Evolutionary conservation across 2,888 invertebrate species (phyloP), one percentile per base, ranked within the genome.

Genomic region (Lochmaea capreae): DNA sequence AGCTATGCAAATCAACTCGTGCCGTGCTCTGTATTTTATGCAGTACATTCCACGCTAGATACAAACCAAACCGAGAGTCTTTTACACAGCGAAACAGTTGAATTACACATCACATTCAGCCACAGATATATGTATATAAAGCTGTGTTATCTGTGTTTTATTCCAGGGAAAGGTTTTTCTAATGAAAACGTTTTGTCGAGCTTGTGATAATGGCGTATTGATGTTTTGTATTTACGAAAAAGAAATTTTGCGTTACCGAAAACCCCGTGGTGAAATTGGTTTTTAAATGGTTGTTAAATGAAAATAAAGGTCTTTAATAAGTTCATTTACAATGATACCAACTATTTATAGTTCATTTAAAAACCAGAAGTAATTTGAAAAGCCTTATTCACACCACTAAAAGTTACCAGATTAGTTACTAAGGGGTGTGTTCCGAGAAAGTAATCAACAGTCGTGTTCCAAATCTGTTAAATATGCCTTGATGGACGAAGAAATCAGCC

Each of bases 21-120:
- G 84, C 84, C 86, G 85, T 87, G 87, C 86, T 87, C 87, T 83
- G 86, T 87, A 87, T 87, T 87, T 87, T 87, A 87, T 87, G 86
- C 87, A 83, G 81, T 79, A 81, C 84, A 82, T 81, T 80, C 77
- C 76, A 76, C 57, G 73, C 76, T 76, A 74, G 79, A 77, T 75
- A 67, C 79, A 77, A 80, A 78, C 77, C 78, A 75, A 76, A 74
- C 77, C 75, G 76, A 72, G 78, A 72, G 78, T 80, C 79, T 79
- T 80, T 12, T 14, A 78, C 80, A 81, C 80, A 78, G 73, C 76
- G 80, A 76, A 80, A 80, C 80, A 78, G 79, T 77, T 77, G 73
- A 77, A 75, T 80, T 79, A 78, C 79, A 79, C 78, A 75, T 77
- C 79, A 75, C 79, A 76, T 80, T 77, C 77, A 74, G 76, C 76